phyloP scores from a whole-genome alignment of 2,888 invertebrate genomes.

The Spialia ferax region DNA sequence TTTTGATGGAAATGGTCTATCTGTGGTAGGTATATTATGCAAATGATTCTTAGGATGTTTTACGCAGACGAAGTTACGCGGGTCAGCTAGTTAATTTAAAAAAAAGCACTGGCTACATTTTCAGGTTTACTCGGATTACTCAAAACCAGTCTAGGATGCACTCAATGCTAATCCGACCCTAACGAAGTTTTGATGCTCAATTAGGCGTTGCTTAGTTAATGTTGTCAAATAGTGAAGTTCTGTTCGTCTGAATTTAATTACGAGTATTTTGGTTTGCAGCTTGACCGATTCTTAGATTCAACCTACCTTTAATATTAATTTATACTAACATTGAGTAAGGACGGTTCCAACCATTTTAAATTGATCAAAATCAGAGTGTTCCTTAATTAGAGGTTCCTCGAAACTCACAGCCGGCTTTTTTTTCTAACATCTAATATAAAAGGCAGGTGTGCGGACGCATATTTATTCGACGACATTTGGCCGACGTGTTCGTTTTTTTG shows the following conservation, averaged over 20 bases:
- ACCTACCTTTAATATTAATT: neutral
- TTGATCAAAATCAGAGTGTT: conserved; percentile 22
- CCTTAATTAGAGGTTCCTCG: conserved; percentile 26
- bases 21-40: no score
- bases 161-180: neutral
- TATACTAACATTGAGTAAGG: neutral
- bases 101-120: no score
- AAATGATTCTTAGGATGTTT: no score
- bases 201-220: no score
- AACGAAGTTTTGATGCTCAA: neutral
- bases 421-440: conserved; percentile 59
- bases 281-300: neutral
- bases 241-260: neutral
- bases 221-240: neutral
- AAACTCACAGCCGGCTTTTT: conserved; percentile 35
- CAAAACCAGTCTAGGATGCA: neutral
- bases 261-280: neutral
- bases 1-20: no score
- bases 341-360: conserved; percentile 12
- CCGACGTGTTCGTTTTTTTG: conserved; percentile 49
- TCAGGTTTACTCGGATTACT: neutral
- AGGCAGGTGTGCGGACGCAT: conserved; percentile 55
- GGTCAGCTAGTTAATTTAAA: no score
- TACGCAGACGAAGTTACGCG: no score
- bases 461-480: conserved; percentile 65